Conservation (phyloP, 2,797 vertebrate genomes). For the Apogon hyalosoma region DNA sequence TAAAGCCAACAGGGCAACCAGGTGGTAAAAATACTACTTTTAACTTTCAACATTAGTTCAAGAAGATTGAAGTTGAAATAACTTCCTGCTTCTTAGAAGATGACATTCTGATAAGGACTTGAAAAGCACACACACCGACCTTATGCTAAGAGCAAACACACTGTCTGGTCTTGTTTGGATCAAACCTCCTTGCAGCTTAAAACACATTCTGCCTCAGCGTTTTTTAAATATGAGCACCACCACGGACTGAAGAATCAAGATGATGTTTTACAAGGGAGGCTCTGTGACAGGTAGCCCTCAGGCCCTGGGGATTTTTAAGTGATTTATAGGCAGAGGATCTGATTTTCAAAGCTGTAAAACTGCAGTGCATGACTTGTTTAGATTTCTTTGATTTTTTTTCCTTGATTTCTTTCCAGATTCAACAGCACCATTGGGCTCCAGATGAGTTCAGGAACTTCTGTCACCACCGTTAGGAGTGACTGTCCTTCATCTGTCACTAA, state of each 20-base stretch:
- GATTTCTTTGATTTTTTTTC: constrained; percentile 24
- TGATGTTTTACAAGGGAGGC: constrained; percentile 25
- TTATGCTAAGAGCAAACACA: constrained; percentile 67
- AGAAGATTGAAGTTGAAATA: constrained; percentile 51
- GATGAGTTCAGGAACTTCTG: constrained; percentile 81
- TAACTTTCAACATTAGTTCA: constrained; percentile 21
- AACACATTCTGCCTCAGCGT: constrained; percentile 53
- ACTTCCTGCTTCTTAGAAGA: constrained; percentile 68
- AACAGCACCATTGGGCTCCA: constrained; percentile 89
- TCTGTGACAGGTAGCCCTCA: constrained; percentile 58
- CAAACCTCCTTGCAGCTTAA: constrained; percentile 69
- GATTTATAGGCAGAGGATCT: constrained; percentile 53
- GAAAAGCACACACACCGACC: constrained; percentile 48
- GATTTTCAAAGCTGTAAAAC: constrained; percentile 47
- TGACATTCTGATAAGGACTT: constrained; percentile 56
- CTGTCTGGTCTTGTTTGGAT: constrained; percentile 71
- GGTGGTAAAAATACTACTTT: constrained; percentile 31
- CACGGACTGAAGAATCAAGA: constrained; percentile 50
- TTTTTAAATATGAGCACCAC: constrained; percentile 65
- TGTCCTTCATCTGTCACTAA: constrained; percentile 85
- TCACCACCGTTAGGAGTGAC: constrained; percentile 87
- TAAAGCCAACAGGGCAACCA: constrained; percentile 26
- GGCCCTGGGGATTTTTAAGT: constrained; percentile 61
- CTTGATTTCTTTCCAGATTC: constrained; percentile 78
- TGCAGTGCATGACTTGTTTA: constrained; percentile 13